A percentile compares a stretch with the other conserved stretches of the same genome.
Evolutionary conservation across 2,888 invertebrate species (phyloP).

Genomic region (Alloplasta piceator): DNA sequence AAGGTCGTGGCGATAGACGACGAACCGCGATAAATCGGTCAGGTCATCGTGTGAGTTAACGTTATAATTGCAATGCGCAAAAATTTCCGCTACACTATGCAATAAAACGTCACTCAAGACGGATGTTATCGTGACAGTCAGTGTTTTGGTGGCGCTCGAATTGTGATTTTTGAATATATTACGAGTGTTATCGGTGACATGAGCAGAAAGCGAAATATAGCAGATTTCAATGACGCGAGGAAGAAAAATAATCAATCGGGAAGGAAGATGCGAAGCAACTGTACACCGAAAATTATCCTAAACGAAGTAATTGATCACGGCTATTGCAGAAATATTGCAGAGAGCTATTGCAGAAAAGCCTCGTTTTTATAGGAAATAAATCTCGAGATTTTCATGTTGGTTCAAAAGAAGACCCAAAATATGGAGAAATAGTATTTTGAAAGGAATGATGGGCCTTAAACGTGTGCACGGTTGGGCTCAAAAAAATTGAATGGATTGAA

Average conservation of each 20-base stretch:
- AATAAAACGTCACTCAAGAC: slow-evolving; percentile 8
- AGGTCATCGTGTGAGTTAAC: slow-evolving; percentile 12
- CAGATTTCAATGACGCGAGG: neutral
- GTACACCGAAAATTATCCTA: slow-evolving; percentile 1
- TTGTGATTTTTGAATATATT: neutral
- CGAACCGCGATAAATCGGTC: slow-evolving; percentile 42
- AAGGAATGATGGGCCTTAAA: too few relatives aligned
- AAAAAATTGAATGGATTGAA: too few relatives aligned
- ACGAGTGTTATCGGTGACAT: slow-evolving; percentile 31
- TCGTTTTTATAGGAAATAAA: too few relatives aligned
- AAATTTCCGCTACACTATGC: slow-evolving; percentile 35
- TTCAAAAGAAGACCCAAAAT: too few relatives aligned
- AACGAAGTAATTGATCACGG: slow-evolving; percentile 43
- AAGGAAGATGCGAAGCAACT: slow-evolving; percentile 28
- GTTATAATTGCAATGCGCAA: slow-evolving; percentile 44
- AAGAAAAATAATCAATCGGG: slow-evolving; percentile 14
- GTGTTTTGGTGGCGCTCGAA: neutral
- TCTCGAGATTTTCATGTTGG: too few relatives aligned
- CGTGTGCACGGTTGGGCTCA: too few relatives aligned
- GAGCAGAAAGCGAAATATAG: slow-evolving; percentile 43
- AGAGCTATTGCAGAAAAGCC: too few relatives aligned
- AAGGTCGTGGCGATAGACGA: slow-evolving; percentile 49
- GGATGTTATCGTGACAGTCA: slow-evolving; percentile 14
- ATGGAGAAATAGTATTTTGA: too few relatives aligned
- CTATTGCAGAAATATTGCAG: neutral